Evolutionary conservation across 1,140 invertebrate genomes (phyloP), one percentile per base, ranked within the genome.

Genomic region (Chrysopa pallens): DNA sequence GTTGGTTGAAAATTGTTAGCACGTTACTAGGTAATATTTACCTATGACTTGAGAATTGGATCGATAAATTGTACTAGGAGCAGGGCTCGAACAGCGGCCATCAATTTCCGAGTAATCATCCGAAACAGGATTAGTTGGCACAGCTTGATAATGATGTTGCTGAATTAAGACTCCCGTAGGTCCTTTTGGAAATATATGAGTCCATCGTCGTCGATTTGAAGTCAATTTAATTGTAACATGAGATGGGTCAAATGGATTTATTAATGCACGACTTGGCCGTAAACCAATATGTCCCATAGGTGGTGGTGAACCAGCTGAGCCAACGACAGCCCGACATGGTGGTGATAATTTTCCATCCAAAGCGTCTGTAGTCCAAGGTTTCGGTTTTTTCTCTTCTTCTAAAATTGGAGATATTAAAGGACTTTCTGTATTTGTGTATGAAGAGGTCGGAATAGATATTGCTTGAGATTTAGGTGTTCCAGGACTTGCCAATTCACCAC

Each of bases 221-320:
- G 94, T 98, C 38, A 97, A 66, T 60, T 95, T 95, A 41, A 97
- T 91, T 29, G 89, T 91, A 42, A 96, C 89, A 56, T 94, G 86
- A 0, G 90, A 92, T 0, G 93, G 93, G 60, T 95, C 90, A 63
- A 98, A 98, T 1, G 95, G 95, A 67, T 98, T 98, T 44, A 98
- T 88, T 7, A 89, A 64, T 2, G 83, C 83, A 42, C 82, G 64
- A 6, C 79, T 78, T 0, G 79, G 77, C 11, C 78, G 61, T 68
- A 51, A 15, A 6, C 31, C 13, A 28, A 8, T 13, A 0, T 56
- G 55, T 43, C 55, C 56, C 28, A 54, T 42, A 29, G 28, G 12
- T 12, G 56, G 54, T 2, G 66, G 64, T 5, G 65, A 64, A 31
- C 64, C 70, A 48, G 72, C 73, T 27, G 70, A 74, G 13, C 71